These are phyloP conservation scores for Pteruthius melanotis DNA, from an alignment of 2,113 vertebrate genomes.

Conservation along the genomic window DNA sequence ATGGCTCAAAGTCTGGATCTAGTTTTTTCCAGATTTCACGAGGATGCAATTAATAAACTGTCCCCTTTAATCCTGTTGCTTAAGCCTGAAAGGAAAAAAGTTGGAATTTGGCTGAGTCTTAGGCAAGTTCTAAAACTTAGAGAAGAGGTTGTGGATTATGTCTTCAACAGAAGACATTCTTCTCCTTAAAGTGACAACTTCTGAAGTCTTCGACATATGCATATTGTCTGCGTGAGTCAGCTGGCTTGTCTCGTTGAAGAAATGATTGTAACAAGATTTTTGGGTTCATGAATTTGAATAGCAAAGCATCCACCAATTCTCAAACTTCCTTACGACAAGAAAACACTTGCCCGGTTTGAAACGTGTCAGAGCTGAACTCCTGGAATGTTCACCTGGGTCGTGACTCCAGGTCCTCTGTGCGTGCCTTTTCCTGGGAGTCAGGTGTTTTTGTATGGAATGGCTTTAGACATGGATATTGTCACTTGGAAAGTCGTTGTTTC, in stretches of 20 bases:
- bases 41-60: background rate
- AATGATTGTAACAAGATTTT: background rate
- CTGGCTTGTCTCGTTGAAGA: background rate
- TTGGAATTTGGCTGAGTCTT: background rate
- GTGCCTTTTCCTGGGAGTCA: background rate
- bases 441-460: background rate
- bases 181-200: background rate
- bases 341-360: accelerated
- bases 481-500: background rate
- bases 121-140: background rate
- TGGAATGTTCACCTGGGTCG: background rate
- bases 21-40: background rate
- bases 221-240: background rate
- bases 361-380: background rate
- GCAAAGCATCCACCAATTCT: background rate
- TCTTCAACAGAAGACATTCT: background rate
- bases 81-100: background rate
- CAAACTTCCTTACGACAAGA: background rate
- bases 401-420: background rate
- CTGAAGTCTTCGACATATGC: background rate
- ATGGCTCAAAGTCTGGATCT: background rate
- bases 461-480: background rate
- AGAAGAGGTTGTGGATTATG: background rate
- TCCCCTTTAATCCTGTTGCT: background rate
- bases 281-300: background rate